phyloP scores from a whole-genome alignment of 2,797 vertebrate species.

The Cyclopterus lumpus region DNA sequence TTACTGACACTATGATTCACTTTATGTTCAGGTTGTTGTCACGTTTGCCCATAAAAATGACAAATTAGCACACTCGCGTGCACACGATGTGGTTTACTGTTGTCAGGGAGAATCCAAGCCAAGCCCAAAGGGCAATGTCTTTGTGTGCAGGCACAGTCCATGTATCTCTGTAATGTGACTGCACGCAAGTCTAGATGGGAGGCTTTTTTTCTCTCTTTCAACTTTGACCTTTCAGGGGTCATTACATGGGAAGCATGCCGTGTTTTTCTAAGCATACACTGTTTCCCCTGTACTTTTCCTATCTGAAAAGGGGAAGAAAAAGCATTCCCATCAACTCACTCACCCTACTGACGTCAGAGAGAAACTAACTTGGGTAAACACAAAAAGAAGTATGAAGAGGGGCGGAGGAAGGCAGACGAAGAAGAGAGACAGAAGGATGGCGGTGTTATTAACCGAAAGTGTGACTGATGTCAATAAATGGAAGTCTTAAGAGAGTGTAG shows the following conservation, averaged over 20 bases:
- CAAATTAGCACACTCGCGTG: slow-evolving; percentile 18
- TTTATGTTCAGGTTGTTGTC: slow-evolving; percentile 35
- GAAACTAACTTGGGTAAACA: slow-evolving; percentile 31
- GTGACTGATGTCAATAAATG: neutral
- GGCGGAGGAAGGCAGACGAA: neutral
- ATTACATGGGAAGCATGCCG: slow-evolving; percentile 28
- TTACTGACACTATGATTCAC: neutral
- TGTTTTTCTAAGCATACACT: slow-evolving; percentile 37
- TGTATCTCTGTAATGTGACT: slow-evolving; percentile 32
- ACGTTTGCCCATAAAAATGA: slow-evolving; percentile 17
- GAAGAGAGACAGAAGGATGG: neutral
- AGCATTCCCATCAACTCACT: slow-evolving; percentile 48
- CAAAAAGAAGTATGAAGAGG: slow-evolving; percentile 7
- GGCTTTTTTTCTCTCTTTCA: slow-evolving; percentile 40
- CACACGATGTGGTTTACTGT: slow-evolving; percentile 33
- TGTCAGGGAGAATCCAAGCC: slow-evolving; percentile 10
- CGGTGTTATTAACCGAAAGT: neutral
- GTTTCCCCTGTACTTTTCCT: slow-evolving; percentile 54
- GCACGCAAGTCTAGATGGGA: slow-evolving; percentile 17
- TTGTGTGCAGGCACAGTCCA: slow-evolving; percentile 21
- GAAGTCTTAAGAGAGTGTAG: neutral
- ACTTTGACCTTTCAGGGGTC: slow-evolving; percentile 43
- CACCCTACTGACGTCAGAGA: slow-evolving; percentile 19
- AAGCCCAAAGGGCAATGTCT: slow-evolving; percentile 24
- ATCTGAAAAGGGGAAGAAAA: slow-evolving; percentile 33